phyloP scores from a whole-genome alignment of 2,113 vertebrate genomes.

The Platichthys flesus region DNA sequence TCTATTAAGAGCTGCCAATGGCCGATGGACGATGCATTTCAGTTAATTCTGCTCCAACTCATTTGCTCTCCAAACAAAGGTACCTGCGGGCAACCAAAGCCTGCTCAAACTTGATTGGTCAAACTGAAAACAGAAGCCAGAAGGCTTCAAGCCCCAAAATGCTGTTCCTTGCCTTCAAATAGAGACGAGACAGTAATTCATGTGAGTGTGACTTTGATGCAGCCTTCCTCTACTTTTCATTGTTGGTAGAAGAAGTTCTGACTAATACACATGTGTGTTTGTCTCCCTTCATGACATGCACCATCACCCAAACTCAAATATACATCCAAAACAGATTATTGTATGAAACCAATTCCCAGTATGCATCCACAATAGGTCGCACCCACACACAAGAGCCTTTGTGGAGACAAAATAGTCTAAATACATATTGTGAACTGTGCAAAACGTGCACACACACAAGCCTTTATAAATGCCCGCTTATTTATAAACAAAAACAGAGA shows the following conservation, averaged over 20 bases:
- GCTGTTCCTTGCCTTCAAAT: too few species aligned
- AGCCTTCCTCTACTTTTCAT: not conserved
- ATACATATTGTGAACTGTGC: not conserved
- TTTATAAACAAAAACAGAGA: not conserved
- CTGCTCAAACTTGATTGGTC: not conserved
- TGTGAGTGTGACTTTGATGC: not conserved
- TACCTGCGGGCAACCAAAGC: not conserved
- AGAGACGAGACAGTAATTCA: too few species aligned
- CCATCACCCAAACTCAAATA: not conserved
- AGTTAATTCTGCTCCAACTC: too few species aligned
- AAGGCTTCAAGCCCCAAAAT: too few species aligned
- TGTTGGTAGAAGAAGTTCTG: not conserved
- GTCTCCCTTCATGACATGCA: not conserved
- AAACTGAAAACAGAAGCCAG: not conserved
- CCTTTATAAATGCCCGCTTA: not conserved
- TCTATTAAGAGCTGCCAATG: too few species aligned
- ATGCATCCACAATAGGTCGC: constrained; percentile 29
- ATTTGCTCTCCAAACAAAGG: too few species aligned
- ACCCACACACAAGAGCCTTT: constrained; percentile 20
- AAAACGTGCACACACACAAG: too few species aligned
- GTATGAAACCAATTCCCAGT: constrained; percentile 25
- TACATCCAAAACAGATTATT: constrained; percentile 33
- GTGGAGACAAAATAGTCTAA: not conserved
- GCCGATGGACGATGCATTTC: too few species aligned
- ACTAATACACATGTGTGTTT: not conserved